phyloP scores from a whole-genome alignment of 2,797 vertebrate genomes.

The Echeneis naucrates region DNA sequence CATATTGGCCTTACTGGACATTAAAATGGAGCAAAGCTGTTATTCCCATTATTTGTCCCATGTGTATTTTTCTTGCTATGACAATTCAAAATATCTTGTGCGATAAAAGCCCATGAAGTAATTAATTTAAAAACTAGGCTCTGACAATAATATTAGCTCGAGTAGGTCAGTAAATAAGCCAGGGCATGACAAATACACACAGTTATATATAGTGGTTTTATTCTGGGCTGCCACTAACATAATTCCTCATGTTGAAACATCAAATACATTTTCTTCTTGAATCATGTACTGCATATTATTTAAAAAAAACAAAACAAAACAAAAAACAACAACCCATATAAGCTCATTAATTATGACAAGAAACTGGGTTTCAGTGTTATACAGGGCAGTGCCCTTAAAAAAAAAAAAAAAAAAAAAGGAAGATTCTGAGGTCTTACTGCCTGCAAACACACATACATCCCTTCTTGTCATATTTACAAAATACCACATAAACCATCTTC shows the following conservation, averaged over 20 bases:
- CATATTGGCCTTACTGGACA: background rate
- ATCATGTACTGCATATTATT: slow-evolving; percentile 12
- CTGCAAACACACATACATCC: slow-evolving; percentile 11
- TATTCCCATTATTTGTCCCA: slow-evolving; percentile 17
- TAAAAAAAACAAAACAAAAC: too few species aligned
- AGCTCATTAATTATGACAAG: slow-evolving; percentile 23
- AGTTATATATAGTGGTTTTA: slow-evolving; percentile 62
- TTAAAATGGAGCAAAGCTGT: background rate
- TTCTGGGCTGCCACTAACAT: slow-evolving; percentile 27
- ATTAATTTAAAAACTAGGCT: background rate
- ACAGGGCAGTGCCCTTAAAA: background rate
- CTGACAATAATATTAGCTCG: background rate
- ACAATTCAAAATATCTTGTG: background rate
- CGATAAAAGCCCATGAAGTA: background rate
- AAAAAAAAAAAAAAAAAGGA: slow-evolving; percentile 25
- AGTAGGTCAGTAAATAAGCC: slow-evolving; percentile 1
- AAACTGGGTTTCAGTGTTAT: slow-evolving; percentile 14
- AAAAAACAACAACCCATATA: too few species aligned
- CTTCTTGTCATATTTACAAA: slow-evolving; percentile 66
- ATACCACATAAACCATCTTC: slow-evolving; percentile 42
- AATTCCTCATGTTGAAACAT: slow-evolving; percentile 20
- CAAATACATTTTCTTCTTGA: slow-evolving; percentile 24
- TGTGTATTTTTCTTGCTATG: background rate
- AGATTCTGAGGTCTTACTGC: slow-evolving; percentile 10
- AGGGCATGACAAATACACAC: slow-evolving; percentile 1